A percentile compares a stretch with the other conserved stretches of the same genome.
Evolutionary conservation across 2,888 invertebrate species (phyloP).

Genomic region (Apamea sordens): DNA sequence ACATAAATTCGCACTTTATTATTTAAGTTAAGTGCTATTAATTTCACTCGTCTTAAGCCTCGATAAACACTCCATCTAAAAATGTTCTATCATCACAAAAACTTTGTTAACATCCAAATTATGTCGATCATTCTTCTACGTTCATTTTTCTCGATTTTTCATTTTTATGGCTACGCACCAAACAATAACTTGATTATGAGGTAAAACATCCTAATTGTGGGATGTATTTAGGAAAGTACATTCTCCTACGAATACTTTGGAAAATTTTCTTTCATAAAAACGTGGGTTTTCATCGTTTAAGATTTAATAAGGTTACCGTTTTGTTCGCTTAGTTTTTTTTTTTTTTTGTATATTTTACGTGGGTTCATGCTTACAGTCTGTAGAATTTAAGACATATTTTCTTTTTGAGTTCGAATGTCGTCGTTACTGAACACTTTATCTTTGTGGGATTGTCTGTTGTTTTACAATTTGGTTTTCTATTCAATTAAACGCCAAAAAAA

Average conservation of each 20-base stretch:
- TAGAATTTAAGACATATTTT: constrained; percentile 1
- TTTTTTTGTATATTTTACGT: constrained; percentile 7
- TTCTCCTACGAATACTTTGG: constrained; percentile 36
- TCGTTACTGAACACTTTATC: neutral
- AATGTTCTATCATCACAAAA: constrained; percentile 54
- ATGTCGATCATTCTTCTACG: constrained; percentile 42
- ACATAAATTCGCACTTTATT: constrained; percentile 37
- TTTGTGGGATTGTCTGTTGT: neutral
- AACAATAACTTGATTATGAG: constrained; percentile 64
- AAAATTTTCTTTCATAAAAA: constrained; percentile 49
- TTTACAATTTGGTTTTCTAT: neutral
- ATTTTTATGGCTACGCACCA: constrained; percentile 54
- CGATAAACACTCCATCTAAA: constrained; percentile 37
- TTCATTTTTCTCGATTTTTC: constrained; percentile 44
- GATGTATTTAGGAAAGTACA: constrained; percentile 43
- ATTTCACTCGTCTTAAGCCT: constrained; percentile 20
- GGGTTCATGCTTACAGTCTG: constrained; percentile 9
- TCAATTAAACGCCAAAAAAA: neutral
- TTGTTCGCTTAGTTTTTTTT: constrained; percentile 28
- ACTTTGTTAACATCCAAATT: constrained; percentile 52
- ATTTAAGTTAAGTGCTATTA: constrained; percentile 21
- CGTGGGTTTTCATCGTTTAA: constrained; percentile 51
- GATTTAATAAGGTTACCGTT: constrained; percentile 59
- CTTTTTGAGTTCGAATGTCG: neutral
- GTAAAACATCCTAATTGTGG: constrained; percentile 55